These are phyloP conservation scores for Nesospiza acunhae DNA, from an alignment of 2,113 vertebrate genomes.

Conservation along the genomic window DNA sequence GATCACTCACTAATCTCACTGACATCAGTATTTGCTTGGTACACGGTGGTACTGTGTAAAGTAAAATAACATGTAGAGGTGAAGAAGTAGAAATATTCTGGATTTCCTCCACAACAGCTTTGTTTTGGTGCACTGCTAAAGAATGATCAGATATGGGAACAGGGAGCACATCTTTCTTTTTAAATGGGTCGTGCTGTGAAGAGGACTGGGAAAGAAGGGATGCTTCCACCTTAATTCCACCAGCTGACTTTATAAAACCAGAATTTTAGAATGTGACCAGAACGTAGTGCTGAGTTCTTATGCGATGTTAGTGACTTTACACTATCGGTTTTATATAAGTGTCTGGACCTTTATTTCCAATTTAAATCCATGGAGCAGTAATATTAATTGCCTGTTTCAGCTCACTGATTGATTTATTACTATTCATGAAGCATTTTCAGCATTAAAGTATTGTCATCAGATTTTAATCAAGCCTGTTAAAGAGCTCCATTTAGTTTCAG, in stretches of 20 bases:
- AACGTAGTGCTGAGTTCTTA: neutral
- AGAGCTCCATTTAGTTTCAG: neutral
- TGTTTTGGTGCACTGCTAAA: neutral
- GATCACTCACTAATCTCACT: neutral
- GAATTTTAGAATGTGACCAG: neutral
- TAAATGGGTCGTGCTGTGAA: neutral
- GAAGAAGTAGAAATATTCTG: neutral
- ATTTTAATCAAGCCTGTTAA: conserved; percentile 9
- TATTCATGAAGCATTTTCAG: neutral
- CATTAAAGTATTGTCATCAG: neutral
- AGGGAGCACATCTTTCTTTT: neutral
- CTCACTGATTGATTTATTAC: conserved; percentile 9
- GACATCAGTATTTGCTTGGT: neutral
- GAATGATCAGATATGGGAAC: neutral
- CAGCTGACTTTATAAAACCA: neutral
- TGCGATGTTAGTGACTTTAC: neutral
- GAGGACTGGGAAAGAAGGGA: neutral
- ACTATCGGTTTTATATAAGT: neutral
- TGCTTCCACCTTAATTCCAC: neutral
- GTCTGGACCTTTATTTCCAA: conserved; percentile 15
- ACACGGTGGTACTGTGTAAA: neutral
- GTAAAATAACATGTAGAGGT: neutral
- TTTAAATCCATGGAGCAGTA: conserved; percentile 8
- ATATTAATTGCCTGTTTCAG: conserved; percentile 3
- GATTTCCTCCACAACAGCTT: neutral